Conservation (phyloP, 2,888 invertebrate species). For the Heliothis peltigera region DNA sequence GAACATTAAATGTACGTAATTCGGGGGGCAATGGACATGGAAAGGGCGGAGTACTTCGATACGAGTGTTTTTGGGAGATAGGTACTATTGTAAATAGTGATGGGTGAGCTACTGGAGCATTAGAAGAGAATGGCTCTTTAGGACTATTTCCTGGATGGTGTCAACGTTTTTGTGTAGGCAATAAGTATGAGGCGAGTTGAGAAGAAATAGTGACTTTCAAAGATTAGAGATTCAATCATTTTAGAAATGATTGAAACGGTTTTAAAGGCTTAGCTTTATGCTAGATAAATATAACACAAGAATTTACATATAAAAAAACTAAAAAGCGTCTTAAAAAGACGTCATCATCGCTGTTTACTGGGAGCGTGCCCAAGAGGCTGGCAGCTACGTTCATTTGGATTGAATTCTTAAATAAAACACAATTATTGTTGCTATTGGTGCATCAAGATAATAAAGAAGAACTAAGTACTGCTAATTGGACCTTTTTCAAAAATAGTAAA, state of each 20-base stretch:
- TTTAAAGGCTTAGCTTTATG: too few relatives aligned
- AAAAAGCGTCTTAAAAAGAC: too few relatives aligned
- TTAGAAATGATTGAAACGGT: too few relatives aligned
- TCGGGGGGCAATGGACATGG: slow-evolving; percentile 68
- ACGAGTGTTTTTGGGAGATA: slow-evolving; percentile 61
- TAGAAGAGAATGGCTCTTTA: slow-evolving; percentile 17
- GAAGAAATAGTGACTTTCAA: too few relatives aligned
- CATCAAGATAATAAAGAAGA: background rate
- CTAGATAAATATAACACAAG: too few relatives aligned
- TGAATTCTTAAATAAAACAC: too few relatives aligned
- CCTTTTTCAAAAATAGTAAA: background rate
- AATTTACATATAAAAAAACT: too few relatives aligned
- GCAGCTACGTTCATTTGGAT: too few relatives aligned
- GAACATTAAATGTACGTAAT: slow-evolving; percentile 69
- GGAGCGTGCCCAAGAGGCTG: too few relatives aligned
- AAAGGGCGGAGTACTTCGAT: slow-evolving; percentile 69
- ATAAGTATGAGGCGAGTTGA: too few relatives aligned
- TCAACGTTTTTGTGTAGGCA: background rate
- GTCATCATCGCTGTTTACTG: too few relatives aligned
- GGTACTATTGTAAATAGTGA: slow-evolving; percentile 33
- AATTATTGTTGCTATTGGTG: background rate
- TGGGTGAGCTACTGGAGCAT: slow-evolving; percentile 11
- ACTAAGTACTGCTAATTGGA: background rate
- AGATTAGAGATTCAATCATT: too few relatives aligned
- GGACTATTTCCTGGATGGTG: background rate